Evolutionary conservation across 1,140 invertebrate species (phyloP), one percentile per base, ranked within the genome.

Genomic region (Piezodorus guildinii): DNA sequence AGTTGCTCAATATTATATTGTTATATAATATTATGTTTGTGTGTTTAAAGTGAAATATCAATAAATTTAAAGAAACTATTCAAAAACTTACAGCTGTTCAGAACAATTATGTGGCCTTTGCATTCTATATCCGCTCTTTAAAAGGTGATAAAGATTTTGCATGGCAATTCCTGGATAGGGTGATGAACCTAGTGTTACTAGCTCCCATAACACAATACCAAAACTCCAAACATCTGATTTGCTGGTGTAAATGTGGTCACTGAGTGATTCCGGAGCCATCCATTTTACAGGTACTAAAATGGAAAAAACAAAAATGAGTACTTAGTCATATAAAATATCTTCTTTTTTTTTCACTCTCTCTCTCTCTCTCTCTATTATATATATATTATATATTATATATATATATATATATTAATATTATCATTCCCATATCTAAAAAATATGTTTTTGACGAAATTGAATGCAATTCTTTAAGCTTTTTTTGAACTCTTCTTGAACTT

Each of bases 181-280:
- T 1, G 83, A 83, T 0, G 85, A 82, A 60, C 87, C 91, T 52
- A 94, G 74, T 0, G 90, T 95, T 0, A 90, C 83, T 68, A 96
- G 79, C 74, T 96, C 92, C 90, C 92, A 95, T 16, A 94, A 76
- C 2, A 95, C 80, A 0, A 94, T 80, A 0, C 92, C 91, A 73
- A 87, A 94, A 23, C 89, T 90, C 92, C 92, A 95, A 1, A 92
- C 88, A 76, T 93, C 91, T 16, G 88, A 90, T 77, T 92, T 90
- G 67, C 83, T 87, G 14, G 90, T 94, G 72, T 93, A 94, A 8
- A 94, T 79, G 67, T 92, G 89, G 75, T 94, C 90, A 5, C 86
- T 83, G 39, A 93, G 73, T 1, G 88, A 88, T 76, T 94, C 91
- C 0, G 86, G 85, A 0, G 90, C 87, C 84, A 93, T 88, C 90